Base-by-base conservation (phyloP, 2,888 invertebrate genomes). In the Hecatera dysodea region DNA sequence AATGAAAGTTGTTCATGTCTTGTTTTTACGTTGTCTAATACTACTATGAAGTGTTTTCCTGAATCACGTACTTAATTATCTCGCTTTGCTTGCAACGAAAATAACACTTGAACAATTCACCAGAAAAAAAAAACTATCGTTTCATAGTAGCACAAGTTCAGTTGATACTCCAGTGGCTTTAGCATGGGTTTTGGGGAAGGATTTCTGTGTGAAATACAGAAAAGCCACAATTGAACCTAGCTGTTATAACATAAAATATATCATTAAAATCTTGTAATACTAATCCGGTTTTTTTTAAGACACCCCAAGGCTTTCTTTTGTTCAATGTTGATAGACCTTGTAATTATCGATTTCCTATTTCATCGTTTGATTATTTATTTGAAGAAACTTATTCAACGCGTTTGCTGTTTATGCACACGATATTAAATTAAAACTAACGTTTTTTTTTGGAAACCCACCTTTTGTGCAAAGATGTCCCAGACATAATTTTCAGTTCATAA, bases 1-100 rank as follows among this genome's bases (percentile, higher is more conserved):
- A 86, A 88, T 83, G 89, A 88, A 90, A 90, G 90, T 88, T 85
- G 90, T 90, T 87, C 86, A 87, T 84, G 85, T 88, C 88, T 88
- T 86, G 81, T 85, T 84, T 85, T 78, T 70, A 79, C 75, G 80
- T 86, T 85, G 86, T 76, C 75, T 85, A 83, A 78, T 70, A 75
- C 57, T 56, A 56, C 48, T 50, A 48, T 24, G 29, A 12, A 33
- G 22, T 57, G 71, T 72, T 78, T 79, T 63, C 29, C 44, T 63
- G 44, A 74, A 59, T 56, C 55, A 73, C 27, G 42, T 73, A 42
- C 2, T 62, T 69, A 24, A 46, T 75, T 59, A 67, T 59, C 24
- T 66, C 22, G 19, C 7, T 12, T 36, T 52, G 66, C 56, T 56
- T 72, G 27, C 36, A 44, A 44, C 22, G 22, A 48, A 48, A 11